Evolutionary conservation across 2,797 vertebrate species (phyloP).

Genomic region (Basileuterus tristriatus): DNA sequence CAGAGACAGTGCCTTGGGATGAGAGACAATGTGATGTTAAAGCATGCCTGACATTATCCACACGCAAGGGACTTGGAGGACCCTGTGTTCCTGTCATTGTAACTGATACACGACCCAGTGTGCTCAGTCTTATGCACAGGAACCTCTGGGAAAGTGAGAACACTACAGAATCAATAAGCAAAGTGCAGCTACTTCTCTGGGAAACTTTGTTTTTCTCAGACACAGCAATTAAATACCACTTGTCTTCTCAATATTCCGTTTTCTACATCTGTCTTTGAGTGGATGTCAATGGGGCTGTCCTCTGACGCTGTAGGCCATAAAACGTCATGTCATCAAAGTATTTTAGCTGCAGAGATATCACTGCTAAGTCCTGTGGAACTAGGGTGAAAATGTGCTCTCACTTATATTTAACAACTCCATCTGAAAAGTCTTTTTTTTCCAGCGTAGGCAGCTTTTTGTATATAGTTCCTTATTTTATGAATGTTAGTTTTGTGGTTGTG

Average conservation of each 20-base stretch:
- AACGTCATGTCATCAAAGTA: background rate
- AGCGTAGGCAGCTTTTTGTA: constrained; percentile 58
- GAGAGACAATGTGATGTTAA: background rate
- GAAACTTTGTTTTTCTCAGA: background rate
- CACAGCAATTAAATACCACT: background rate
- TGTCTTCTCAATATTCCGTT: background rate
- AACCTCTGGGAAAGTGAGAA: background rate
- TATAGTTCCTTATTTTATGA: constrained; percentile 76
- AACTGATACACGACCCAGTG: accelerated
- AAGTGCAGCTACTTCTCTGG: background rate
- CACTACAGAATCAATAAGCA: background rate
- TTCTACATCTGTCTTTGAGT: background rate
- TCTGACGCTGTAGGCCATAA: background rate
- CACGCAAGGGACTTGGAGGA: background rate
- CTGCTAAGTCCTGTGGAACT: background rate
- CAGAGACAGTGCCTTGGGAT: background rate
- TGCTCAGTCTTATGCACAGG: background rate
- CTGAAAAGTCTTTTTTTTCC: constrained; percentile 54
- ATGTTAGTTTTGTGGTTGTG: constrained; percentile 76
- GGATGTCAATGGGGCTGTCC: background rate
- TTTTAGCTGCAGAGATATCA: background rate
- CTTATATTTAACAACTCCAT: constrained; percentile 22
- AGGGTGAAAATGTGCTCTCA: background rate
- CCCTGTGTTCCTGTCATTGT: background rate
- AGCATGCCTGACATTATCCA: accelerated